phyloP scores from a whole-genome alignment of 2,888 invertebrate species.

The Gibbula magus region DNA sequence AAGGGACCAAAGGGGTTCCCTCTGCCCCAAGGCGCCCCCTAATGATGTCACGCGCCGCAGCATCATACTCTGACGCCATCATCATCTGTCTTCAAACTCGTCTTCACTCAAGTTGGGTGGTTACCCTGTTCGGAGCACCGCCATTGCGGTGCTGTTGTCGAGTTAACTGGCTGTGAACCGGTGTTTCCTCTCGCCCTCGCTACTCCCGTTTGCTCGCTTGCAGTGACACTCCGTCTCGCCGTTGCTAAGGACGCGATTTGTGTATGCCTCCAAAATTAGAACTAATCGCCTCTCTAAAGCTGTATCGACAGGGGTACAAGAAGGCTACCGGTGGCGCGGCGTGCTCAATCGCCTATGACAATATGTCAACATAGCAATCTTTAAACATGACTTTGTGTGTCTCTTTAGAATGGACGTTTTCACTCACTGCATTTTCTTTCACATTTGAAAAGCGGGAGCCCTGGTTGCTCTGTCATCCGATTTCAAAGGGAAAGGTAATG shows the following conservation, averaged over 20 bases:
- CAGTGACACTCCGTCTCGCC: background rate
- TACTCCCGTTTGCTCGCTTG: background rate
- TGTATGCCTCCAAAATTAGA: background rate
- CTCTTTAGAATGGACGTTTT: no score
- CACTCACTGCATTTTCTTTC: no score
- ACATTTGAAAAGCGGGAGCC: no score
- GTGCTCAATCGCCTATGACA: constrained; percentile 7
- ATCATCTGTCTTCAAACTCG: no score
- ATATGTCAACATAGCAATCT: constrained; percentile 6
- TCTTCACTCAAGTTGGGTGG: no score
- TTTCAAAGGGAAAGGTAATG: no score
- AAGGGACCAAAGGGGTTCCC: constrained; percentile 55
- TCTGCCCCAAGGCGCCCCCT: constrained; percentile 45
- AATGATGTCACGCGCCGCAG: constrained; percentile 42
- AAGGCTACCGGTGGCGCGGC: background rate
- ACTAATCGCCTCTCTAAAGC: background rate
- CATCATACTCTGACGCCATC: constrained; percentile 25
- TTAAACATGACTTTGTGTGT: no score
- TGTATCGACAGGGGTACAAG: background rate
- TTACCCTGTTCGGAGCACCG: no score
- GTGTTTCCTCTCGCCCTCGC: background rate
- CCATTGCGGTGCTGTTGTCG: no score
- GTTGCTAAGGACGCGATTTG: background rate
- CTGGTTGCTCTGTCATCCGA: no score
- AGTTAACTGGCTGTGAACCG: no score